phyloP scores from a whole-genome alignment of 92 coral and sea anemone genomes.

The Phenganax subtilis region DNA sequence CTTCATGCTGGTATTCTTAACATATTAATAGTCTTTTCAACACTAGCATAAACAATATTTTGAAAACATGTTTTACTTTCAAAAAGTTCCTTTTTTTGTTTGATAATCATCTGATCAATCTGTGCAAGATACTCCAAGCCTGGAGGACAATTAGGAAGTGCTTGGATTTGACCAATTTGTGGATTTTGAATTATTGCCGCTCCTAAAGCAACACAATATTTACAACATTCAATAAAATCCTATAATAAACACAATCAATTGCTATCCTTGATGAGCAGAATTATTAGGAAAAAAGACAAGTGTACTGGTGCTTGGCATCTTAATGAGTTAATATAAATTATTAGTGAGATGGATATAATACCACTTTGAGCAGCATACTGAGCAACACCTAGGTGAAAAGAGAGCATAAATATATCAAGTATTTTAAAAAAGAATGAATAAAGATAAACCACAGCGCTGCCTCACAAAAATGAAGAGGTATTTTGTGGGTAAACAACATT shows the following conservation, averaged over 20 bases:
- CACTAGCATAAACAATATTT: not conserved
- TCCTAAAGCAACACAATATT: not conserved
- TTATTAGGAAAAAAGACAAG: not conserved
- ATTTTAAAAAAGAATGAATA: not conserved
- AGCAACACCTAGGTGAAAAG: not conserved
- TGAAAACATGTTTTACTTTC: constrained; percentile 12
- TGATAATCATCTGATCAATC: constrained; percentile 38
- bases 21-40: not conserved
- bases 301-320: no score
- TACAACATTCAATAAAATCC: not conserved
- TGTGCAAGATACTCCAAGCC: constrained; percentile 36
- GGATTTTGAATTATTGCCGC: constrained; percentile 14
- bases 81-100: constrained; percentile 39
- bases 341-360: not conserved
- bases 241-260: not conserved
- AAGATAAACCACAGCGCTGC: not conserved
- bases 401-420: not conserved
- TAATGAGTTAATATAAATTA: no score
- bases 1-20: not conserved
- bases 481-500: no score
- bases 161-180: constrained; percentile 10
- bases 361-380: constrained; percentile 12
- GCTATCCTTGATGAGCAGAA: not conserved
- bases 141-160: constrained; percentile 35
- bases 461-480: no score